phyloP scores from a whole-genome alignment of 2,888 invertebrate genomes.

The Sisyra nigra region DNA sequence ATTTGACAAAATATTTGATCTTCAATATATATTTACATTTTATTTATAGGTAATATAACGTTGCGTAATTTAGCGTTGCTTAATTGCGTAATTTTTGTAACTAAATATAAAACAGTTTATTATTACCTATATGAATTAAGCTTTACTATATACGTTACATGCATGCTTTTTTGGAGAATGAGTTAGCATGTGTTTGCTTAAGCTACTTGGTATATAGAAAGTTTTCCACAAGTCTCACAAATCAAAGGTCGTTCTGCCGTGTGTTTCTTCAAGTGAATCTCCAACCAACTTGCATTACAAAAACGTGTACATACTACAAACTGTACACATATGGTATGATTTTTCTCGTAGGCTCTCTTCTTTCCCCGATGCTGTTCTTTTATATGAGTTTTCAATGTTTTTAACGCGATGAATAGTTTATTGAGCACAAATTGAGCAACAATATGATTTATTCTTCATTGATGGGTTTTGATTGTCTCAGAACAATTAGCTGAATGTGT shows the following conservation, averaged over 20 bases:
- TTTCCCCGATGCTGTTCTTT: conserved; percentile 10
- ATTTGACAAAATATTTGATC: no score
- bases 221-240: conserved; percentile 12
- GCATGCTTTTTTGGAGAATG: conserved; percentile 11
- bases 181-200: conserved; percentile 11
- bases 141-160: conserved; percentile 8
- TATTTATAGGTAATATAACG: no score
- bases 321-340: conserved; percentile 10
- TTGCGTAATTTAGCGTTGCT: no score
- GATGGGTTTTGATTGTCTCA: conserved; percentile 7
- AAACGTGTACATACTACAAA: conserved; percentile 9
- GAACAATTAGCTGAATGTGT: conserved; percentile 9
- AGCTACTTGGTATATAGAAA: conserved; percentile 11
- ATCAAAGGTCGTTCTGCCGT: conserved; percentile 11
- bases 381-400: conserved; percentile 10
- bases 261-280: conserved; percentile 11
- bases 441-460: conserved; percentile 9
- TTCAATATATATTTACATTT: no score
- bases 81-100: no score
- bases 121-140: conserved; percentile 2
- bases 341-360: conserved; percentile 11
- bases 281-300: conserved; percentile 12
- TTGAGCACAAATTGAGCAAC: conserved; percentile 3
- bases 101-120: no score
- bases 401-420: conserved; percentile 2